A percentile compares a stretch with the other conserved stretches of the same genome.
These are phyloP conservation scores for Kuschelorhynchus macadamiae DNA, from an alignment of 2,888 invertebrate species.

Conservation along the genomic window DNA sequence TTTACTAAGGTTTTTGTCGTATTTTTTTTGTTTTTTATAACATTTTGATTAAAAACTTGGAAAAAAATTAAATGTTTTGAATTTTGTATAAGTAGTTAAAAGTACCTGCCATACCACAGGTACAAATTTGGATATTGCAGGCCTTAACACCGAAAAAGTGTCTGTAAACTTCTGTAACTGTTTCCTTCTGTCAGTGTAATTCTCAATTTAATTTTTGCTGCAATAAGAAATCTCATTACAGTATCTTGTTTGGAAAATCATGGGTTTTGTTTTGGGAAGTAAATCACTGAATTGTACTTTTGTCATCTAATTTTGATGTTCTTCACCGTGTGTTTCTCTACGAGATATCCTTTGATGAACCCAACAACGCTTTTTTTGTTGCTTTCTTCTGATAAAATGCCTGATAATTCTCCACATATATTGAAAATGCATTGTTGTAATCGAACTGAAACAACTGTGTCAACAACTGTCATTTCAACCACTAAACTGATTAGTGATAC, in stretches of 20 bases:
- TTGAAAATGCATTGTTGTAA: slow-evolving; percentile 15
- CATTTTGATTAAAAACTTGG: slow-evolving; percentile 1
- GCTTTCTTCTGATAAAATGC: slow-evolving; percentile 21
- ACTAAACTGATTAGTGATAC: too few species aligned
- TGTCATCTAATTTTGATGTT: too few species aligned
- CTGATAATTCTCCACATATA: slow-evolving; percentile 19
- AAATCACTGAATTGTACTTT: neutral
- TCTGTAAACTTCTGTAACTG: neutral
- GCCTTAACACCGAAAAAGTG: neutral
- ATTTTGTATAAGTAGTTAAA: neutral
- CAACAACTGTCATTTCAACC: too few species aligned
- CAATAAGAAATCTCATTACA: slow-evolving; percentile 9
- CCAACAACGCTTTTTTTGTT: slow-evolving; percentile 27
- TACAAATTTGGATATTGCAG: slow-evolving; percentile 19
- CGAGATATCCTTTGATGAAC: neutral
- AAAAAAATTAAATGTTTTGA: neutral
- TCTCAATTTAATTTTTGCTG: slow-evolving; percentile 4
- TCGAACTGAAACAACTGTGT: neutral
- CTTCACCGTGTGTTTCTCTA: slow-evolving; percentile 13
- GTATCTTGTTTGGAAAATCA: slow-evolving; percentile 3
- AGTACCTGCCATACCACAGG: slow-evolving; percentile 2
- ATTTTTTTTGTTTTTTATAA: slow-evolving; percentile 3
- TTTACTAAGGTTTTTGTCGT: slow-evolving; percentile 9
- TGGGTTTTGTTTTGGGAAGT: slow-evolving; percentile 9
- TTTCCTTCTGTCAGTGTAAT: neutral